Evolutionary conservation across 2,797 vertebrate species (phyloP).

Genomic region (Lepilemur ruficaudatus): DNA sequence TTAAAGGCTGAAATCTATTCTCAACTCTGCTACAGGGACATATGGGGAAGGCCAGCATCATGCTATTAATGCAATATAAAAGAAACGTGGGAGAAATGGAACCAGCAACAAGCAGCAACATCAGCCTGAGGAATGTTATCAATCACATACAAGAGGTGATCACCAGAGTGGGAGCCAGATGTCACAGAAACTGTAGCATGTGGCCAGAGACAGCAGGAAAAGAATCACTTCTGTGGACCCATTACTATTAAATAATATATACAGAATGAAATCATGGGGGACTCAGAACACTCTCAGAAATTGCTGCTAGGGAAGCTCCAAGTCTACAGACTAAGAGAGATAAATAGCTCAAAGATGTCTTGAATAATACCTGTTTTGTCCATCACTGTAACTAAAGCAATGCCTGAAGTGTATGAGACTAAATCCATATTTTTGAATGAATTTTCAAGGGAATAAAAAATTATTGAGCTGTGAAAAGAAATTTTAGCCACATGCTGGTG

Average conservation of each 20-base stretch:
- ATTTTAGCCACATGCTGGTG: slow-evolving; percentile 22
- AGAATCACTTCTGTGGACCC: neutral
- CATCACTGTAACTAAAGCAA: neutral
- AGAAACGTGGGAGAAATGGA: neutral
- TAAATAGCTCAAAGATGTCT: neutral
- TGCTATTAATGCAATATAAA: neutral
- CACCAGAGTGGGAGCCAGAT: neutral
- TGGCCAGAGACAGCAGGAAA: neutral
- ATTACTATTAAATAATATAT: neutral
- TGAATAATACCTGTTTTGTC: neutral
- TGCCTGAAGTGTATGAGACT: neutral
- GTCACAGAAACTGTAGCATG: neutral
- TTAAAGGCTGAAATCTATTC: neutral
- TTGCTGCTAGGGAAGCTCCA: neutral
- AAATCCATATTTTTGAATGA: slow-evolving; percentile 41
- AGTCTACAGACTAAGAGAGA: neutral
- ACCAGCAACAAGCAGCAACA: neutral
- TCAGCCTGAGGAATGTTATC: neutral
- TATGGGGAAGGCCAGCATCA: neutral
- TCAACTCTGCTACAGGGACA: neutral
- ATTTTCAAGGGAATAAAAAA: slow-evolving; percentile 28
- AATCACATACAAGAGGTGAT: neutral
- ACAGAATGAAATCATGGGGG: neutral
- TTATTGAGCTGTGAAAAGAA: slow-evolving; percentile 20
- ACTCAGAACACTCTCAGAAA: neutral